Evolutionary conservation across 2,113 vertebrate genomes (phyloP).

Genomic region (Apistogramma diplotaenia): DNA sequence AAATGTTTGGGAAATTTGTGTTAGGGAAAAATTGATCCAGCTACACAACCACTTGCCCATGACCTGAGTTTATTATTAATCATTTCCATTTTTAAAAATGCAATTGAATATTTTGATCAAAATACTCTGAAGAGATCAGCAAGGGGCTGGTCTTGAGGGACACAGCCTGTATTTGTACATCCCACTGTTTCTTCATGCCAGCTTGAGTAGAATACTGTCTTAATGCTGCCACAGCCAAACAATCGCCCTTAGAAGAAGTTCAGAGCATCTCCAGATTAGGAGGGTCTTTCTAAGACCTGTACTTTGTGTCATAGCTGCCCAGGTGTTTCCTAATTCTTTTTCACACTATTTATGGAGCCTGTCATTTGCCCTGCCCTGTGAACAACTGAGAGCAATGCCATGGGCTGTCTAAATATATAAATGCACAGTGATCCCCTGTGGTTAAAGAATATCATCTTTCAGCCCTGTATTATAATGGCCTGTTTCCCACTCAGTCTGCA

Average conservation of each 20-base stretch:
- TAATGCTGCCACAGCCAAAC: neutral
- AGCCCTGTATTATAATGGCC: neutral
- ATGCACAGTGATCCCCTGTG: neutral
- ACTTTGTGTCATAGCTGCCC: neutral
- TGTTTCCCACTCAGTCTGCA: neutral
- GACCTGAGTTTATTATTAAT: neutral
- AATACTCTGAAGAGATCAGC: neutral
- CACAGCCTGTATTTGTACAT: accelerated
- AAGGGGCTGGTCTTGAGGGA: neutral
- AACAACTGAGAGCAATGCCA: neutral
- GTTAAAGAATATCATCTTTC: neutral
- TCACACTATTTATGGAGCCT: neutral
- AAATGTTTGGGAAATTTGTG: neutral
- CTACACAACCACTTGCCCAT: too few species aligned
- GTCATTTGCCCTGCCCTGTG: neutral
- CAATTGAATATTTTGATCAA: neutral
- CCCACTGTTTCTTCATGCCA: neutral
- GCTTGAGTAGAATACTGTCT: too few species aligned
- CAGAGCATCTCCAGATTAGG: neutral
- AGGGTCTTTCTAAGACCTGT: neutral
- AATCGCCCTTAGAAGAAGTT: neutral
- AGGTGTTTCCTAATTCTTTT: neutral
- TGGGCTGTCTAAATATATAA: neutral
- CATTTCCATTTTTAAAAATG: too few species aligned
- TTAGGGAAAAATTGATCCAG: too few species aligned